A percentile compares a stretch with the other conserved stretches of the same genome.
These are phyloP conservation scores for Lerista edwardsae DNA, from an alignment of 2,797 vertebrate genomes.

Conservation along the genomic window DNA sequence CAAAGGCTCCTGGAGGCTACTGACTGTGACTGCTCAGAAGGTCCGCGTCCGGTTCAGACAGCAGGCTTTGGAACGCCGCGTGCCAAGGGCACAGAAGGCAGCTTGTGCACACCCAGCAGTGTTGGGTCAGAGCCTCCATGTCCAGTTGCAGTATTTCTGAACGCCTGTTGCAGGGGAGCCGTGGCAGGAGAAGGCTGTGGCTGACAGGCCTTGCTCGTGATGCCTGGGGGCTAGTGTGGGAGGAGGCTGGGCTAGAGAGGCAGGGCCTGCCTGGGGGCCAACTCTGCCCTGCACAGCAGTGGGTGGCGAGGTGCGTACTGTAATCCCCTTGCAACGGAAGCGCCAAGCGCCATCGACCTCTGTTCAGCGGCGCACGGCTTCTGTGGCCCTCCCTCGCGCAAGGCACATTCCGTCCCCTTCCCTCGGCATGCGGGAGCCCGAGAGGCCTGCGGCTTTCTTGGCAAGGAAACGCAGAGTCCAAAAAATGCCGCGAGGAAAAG, in stretches of 20 bases:
- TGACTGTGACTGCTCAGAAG: background rate
- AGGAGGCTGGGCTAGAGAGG: background rate
- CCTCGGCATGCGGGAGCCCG: background rate
- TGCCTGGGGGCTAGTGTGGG: background rate
- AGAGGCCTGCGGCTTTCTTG: background rate
- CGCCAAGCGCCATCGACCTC: fast-evolving
- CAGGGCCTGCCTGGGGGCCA: too few relatives aligned
- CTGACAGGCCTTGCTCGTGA: too few relatives aligned
- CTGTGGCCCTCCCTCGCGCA: background rate
- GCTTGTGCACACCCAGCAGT: too few relatives aligned
- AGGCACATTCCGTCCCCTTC: constrained; percentile 30
- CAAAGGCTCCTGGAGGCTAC: fast-evolving
- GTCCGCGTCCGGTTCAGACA: too few relatives aligned
- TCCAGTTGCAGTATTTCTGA: too few relatives aligned
- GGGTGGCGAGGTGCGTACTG: background rate
- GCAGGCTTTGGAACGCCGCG: too few relatives aligned
- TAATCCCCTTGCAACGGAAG: background rate
- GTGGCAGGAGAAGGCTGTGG: too few relatives aligned
- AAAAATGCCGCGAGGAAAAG: background rate
- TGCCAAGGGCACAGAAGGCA: too few relatives aligned
- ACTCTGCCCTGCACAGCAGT: too few relatives aligned
- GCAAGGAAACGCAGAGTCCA: background rate
- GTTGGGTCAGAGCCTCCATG: too few relatives aligned
- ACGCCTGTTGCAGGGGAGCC: too few relatives aligned
- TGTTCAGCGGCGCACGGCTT: background rate